Conservation (phyloP, 2,888 invertebrate genomes). For the Rhopalosiphum nymphaeae region DNA sequence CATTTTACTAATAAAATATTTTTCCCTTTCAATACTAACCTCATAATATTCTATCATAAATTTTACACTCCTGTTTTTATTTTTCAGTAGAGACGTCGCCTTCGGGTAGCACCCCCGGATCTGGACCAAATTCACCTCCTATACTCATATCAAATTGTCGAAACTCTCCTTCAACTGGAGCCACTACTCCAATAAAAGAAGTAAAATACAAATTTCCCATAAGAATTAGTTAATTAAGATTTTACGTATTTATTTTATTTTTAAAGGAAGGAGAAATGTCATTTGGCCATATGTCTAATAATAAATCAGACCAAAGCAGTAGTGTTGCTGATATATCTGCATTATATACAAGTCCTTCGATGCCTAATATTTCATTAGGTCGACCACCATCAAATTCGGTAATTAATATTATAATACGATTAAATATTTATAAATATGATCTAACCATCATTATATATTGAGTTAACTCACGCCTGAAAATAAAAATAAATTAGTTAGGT, state of each 20-base stretch:
- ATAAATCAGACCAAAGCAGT: slow-evolving; percentile 75
- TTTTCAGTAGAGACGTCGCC: slow-evolving; percentile 69
- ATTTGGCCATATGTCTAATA: slow-evolving; percentile 73
- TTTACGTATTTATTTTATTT: slow-evolving; percentile 28
- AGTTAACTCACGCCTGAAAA: slow-evolving; percentile 32
- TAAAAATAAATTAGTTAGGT: slow-evolving; percentile 21
- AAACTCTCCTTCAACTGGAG: slow-evolving; percentile 75
- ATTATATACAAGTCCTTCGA: slow-evolving; percentile 93
- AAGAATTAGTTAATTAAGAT: slow-evolving; percentile 21
- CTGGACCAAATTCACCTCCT: slow-evolving; percentile 83
- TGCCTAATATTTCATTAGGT: slow-evolving; percentile 96
- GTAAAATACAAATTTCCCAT: slow-evolving; percentile 68
- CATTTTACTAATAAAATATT: slow-evolving; percentile 47
- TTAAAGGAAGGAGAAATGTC: slow-evolving; percentile 80
- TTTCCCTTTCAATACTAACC: slow-evolving; percentile 34
- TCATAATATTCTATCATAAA: slow-evolving; percentile 8
- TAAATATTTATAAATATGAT: slow-evolving; percentile 4
- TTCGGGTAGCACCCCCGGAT: slow-evolving; percentile 78
- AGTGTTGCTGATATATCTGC: slow-evolving; percentile 80
- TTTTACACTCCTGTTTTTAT: slow-evolving; percentile 61
- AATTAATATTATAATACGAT: slow-evolving; percentile 66
- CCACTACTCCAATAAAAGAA: slow-evolving; percentile 82
- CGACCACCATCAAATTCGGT: slow-evolving; percentile 75
- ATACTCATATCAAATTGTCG: slow-evolving; percentile 73
- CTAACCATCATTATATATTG: neutral